Base-by-base conservation (phyloP, 2,888 invertebrate species). In the Euproctis similis region DNA sequence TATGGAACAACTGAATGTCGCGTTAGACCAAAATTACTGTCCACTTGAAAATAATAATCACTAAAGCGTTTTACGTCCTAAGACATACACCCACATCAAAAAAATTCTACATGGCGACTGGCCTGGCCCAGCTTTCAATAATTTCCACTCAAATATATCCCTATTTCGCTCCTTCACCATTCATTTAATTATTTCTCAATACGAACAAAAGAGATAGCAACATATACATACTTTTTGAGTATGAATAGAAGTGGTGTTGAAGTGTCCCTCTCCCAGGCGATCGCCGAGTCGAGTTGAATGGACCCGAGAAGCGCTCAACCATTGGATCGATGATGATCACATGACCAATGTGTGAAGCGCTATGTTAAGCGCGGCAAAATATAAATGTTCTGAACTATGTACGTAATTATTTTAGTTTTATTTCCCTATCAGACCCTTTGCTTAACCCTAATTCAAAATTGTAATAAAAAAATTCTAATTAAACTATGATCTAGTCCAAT, bases 271-370 rank as follows among this genome's bases (percentile, higher is more conserved):
- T 70, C 68, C 66, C 66, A 71, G 63, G 64, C 62, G 53, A 58
- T 60, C 59, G 56, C 56, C 70, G 67, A 73, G 66, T 63, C 59
- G 82, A 85, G 85, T 85, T 85, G 85, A 85, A 85, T 85, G 85
- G 85, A 85, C 85, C 81, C 81, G 76, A 73, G 80, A 81, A 81
- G 81, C 80, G 76, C 65, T 80, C 80, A 73, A 65, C 84, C 71
- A 85, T 85, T 85, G 85, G 85, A 85, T 85, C 85, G 84, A 85
- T 85, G 71, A 64, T 31, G 53, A 66, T 84, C 85, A 85, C 84
- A 82, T 85, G 85, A 81, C 56, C 59, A 58, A 63, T 72, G 71
- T 68, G 72, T 70, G 66, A 66, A 59, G 67, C 63, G 59, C 59
- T 54, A 33, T 42, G 19, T 30, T 28, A 46, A 25, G 24, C 53